Conservation (phyloP, 1,140 invertebrate genomes). For the Listronotus oregonensis region DNA sequence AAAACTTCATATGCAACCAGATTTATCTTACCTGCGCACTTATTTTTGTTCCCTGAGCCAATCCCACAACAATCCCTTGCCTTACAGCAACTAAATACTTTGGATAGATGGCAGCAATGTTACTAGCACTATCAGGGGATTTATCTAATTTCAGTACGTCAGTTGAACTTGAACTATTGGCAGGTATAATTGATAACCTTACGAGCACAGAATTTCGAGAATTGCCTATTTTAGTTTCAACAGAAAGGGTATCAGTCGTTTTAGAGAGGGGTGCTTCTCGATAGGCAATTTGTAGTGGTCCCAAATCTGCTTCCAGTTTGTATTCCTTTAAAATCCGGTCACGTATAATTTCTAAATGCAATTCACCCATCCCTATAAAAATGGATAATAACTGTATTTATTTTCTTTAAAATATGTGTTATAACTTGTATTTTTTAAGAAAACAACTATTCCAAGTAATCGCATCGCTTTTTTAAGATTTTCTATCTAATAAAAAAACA, state of each 20-base stretch:
- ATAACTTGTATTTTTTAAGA: neutral
- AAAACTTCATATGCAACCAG: too few relatives aligned
- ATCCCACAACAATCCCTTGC: conserved; percentile 66
- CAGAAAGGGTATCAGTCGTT: conserved; percentile 60
- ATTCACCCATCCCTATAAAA: conserved; percentile 84
- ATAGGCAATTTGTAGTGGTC: conserved; percentile 93
- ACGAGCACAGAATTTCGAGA: conserved; percentile 63
- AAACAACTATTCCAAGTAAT: too few relatives aligned
- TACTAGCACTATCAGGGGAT: conserved; percentile 65
- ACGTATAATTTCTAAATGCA: conserved; percentile 94
- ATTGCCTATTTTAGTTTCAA: conserved; percentile 71
- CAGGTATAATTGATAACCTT: conserved; percentile 63
- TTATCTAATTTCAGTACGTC: conserved; percentile 65
- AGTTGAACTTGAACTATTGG: conserved; percentile 42
- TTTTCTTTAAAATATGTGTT: neutral
- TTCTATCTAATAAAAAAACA: too few relatives aligned
- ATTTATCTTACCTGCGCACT: conserved; percentile 64
- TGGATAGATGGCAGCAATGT: conserved; percentile 65
- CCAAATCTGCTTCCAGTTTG: conserved; percentile 91
- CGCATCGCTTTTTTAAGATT: too few relatives aligned
- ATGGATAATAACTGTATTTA: conserved; percentile 41
- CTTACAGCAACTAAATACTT: conserved; percentile 65
- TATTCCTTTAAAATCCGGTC: conserved; percentile 87
- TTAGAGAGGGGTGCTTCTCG: conserved; percentile 72
- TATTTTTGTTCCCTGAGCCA: conserved; percentile 73